phyloP scores from a whole-genome alignment of 2,888 invertebrate genomes.

The Chymomyza procnemis region DNA sequence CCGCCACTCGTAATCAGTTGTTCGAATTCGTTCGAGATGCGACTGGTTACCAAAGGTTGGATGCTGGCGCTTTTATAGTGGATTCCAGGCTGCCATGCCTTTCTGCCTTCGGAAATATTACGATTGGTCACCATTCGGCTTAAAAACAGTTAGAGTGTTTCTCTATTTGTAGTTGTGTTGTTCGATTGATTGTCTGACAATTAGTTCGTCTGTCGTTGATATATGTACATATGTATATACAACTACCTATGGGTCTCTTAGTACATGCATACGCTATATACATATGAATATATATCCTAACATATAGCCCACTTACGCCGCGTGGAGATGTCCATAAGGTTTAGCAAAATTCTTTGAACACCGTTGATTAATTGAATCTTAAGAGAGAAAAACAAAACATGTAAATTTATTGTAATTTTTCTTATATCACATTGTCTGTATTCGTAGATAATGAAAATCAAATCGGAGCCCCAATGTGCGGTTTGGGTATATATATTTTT shows the following conservation, averaged over 20 bases:
- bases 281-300: not conserved
- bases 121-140: conserved; percentile 47
- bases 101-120: not conserved
- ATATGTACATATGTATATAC: too few species aligned
- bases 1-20: conserved; percentile 17
- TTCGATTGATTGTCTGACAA: too few species aligned
- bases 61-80: conserved; percentile 64
- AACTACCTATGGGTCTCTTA: too few species aligned
- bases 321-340: not conserved
- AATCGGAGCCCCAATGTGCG: not conserved
- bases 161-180: not conserved
- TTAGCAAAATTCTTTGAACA: not conserved
- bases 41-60: conserved; percentile 51
- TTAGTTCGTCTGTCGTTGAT: not conserved
- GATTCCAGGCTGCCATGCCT: conserved; percentile 54
- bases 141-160: conserved; percentile 59
- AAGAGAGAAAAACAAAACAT: conserved; percentile 47
- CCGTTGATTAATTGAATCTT: conserved; percentile 56
- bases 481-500: not conserved
- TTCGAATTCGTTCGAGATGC: conserved; percentile 46
- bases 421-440: conserved; percentile 51
- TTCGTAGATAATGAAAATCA: conserved; percentile 16
- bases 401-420: conserved; percentile 63
- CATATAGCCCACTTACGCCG: too few species aligned
- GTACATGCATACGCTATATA: too few species aligned